A percentile compares a stretch with the other conserved stretches of the same genome.
Conservation (phyloP, 1,140 invertebrate genomes). For the Cyclargus thomasi region DNA sequence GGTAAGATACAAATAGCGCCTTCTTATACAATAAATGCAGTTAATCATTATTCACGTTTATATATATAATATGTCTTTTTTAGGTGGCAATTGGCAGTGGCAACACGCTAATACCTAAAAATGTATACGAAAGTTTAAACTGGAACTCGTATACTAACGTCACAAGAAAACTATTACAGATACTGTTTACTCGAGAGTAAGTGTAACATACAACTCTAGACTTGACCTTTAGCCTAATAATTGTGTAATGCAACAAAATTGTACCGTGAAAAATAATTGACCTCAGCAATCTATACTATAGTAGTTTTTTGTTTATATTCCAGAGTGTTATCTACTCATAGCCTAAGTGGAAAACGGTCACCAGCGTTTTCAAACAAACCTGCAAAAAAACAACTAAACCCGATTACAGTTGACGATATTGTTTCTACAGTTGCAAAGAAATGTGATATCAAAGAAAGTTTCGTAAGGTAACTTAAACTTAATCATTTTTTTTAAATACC, state of each 20-base stretch:
- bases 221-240: neutral
- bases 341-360: conserved; percentile 55
- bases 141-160: conserved; percentile 59
- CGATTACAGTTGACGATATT: conserved; percentile 56
- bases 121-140: conserved; percentile 48
- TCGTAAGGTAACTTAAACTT: conserved; percentile 44
- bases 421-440: conserved; percentile 51
- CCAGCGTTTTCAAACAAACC: conserved; percentile 43
- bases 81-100: conserved; percentile 57
- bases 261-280: no score
- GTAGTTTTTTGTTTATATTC: conserved; percentile 25
- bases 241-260: no score
- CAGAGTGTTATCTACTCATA: conserved; percentile 61
- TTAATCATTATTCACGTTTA: neutral
- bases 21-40: neutral
- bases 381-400: conserved; percentile 49
- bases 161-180: conserved; percentile 56
- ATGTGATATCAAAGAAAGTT: conserved; percentile 47
- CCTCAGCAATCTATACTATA: conserved; percentile 5
- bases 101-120: conserved; percentile 46
- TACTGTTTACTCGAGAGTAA: conserved; percentile 60
- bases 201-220: conserved; percentile 4
- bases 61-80: conserved; percentile 16
- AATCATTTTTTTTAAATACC: conserved; percentile 8
- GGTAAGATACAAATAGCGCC: neutral